Evolutionary conservation across 2,113 vertebrate genomes (phyloP), one percentile per base, ranked within the genome.

Genomic region (Hydrochoerus hydrochaeris): DNA sequence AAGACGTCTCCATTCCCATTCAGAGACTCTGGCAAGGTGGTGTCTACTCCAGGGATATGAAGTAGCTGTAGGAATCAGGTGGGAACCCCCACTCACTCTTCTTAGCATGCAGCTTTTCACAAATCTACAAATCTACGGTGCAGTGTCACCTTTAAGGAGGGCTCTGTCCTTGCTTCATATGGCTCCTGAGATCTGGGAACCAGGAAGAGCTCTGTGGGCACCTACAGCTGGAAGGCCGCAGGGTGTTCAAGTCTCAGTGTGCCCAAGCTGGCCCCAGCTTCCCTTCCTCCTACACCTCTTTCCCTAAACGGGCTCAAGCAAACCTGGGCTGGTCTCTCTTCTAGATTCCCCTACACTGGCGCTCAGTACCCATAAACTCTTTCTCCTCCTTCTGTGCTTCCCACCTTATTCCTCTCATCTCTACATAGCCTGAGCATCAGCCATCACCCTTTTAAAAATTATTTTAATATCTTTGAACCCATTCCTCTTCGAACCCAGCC

Each of bases 311-410:
- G 28, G 28, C 0, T 60, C 10, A 35, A 12, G 12, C 78, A 82
- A 38, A 44, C 71, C 14, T 26, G 0, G 1, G 41, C 16, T 49
- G 10, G 30, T 78, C 38, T 93, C 17, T 86, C 80, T 75, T 86
- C 60, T 49, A 41, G 77, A 20, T 7, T 5, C 3, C 26, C 12
- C 35, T 41, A 30, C 38, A 2, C 10, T 26, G 52, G 13, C 16
- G 8, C 3, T 78, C 54, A 30, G 49, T 30, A 44, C 35, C 75
- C 41, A 30, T 0, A 28, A 10, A 1, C 0, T 60, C 52, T 26
- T 75, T 41, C 20, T 41, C 17, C 28, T 54, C 57, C 26, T 32
- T 54, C 41, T 3, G 5, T 3, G 26, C 1, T 54, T 7, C 90
- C 35, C 20, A 38, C 7, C 22, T 41, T 77, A 35, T 30, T 65